Percentiles rank a stretch among this genome's conserved stretches.
These are phyloP conservation scores for Hipparchia sbordonii DNA, from an alignment of 2,888 invertebrate species.

Conservation along the genomic window DNA sequence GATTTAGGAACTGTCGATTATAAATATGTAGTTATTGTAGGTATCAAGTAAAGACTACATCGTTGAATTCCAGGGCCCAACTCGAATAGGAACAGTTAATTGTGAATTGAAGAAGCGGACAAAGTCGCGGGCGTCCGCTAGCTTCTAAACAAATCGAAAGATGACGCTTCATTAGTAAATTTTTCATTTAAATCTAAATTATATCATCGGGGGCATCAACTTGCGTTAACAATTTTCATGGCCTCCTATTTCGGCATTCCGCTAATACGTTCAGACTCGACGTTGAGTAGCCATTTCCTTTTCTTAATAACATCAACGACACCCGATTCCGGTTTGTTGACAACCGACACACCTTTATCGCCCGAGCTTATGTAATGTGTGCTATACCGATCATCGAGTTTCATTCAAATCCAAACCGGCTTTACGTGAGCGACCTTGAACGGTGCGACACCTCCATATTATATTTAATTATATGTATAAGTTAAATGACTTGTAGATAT, in stretches of 20 bases:
- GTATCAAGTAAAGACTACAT: no score
- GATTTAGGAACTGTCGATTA: no score
- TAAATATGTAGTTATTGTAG: no score
- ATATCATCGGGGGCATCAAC: no score
- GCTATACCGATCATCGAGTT: constrained; percentile 38
- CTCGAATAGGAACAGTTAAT: no score
- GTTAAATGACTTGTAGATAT: constrained; percentile 15
- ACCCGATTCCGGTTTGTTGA: constrained; percentile 48
- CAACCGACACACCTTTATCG: constrained; percentile 41
- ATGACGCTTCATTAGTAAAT: no score
- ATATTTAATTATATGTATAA: constrained; percentile 20
- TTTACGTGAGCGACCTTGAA: constrained; percentile 49
- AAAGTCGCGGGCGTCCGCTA: no score
- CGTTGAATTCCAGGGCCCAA: no score
- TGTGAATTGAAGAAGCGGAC: no score
- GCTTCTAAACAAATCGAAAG: not conserved
- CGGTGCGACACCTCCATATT: constrained; percentile 31
- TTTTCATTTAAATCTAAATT: no score
- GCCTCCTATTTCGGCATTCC: constrained; percentile 37
- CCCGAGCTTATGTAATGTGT: constrained; percentile 43
- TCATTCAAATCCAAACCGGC: constrained; percentile 47
- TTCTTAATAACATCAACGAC: constrained; percentile 49
- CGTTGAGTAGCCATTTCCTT: constrained; percentile 53
- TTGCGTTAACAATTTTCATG: no score
- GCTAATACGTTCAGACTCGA: constrained; percentile 51